Evolutionary conservation across 2,113 vertebrate species (phyloP), one percentile per base, ranked within the genome.

Genomic region (Ia io): DNA sequence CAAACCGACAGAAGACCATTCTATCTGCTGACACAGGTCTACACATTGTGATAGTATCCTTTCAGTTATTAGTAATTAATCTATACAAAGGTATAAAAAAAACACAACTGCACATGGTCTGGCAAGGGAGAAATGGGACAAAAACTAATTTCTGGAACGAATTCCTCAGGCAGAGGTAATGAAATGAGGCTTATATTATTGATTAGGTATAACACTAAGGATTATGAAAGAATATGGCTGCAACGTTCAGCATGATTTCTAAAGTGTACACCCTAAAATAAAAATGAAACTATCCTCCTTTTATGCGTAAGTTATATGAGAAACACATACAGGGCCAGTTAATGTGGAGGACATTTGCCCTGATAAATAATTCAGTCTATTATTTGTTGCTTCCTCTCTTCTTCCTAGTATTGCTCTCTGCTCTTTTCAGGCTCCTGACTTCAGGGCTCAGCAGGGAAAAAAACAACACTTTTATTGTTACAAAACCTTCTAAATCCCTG

Each of bases 1-100:
- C 13, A 35, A 44, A 10, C 1, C 5, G 0, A 11, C 32, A 18
- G 35, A 80, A 61, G 12, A 9, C 5, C 17, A 28, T 4, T 53
- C 7, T 42, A 1, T 23, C 44, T 84, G 32, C 44, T 83, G 32
- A 47, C 35, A 25, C 20, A 20, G 22, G 12, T 22, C 10, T 67
- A 37, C 1, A 9, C 32, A 12, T 53, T 23, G 10, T 42, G 10
- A 84, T 44, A 35, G 2, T 14, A 23, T 65, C 61, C 11, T 73
- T 47, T 42, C 4, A 16, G 28, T 69, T 51, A 22, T 70, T 59
- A 65, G 16, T 53, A 71, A 65, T n/a, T 56, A 61, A 69, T 30
- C 5, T 87, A 30, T 20, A 87, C 4, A 91, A 70, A 76, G 37
- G 65, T 5, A 22, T 25, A 30, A 47, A 49, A 86, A 86, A 63